Percentiles rank a stretch among this genome's conserved stretches.
These are phyloP conservation scores for Sphaeramia orbicularis DNA, from an alignment of 2,797 vertebrate species.

Conservation along the genomic window DNA sequence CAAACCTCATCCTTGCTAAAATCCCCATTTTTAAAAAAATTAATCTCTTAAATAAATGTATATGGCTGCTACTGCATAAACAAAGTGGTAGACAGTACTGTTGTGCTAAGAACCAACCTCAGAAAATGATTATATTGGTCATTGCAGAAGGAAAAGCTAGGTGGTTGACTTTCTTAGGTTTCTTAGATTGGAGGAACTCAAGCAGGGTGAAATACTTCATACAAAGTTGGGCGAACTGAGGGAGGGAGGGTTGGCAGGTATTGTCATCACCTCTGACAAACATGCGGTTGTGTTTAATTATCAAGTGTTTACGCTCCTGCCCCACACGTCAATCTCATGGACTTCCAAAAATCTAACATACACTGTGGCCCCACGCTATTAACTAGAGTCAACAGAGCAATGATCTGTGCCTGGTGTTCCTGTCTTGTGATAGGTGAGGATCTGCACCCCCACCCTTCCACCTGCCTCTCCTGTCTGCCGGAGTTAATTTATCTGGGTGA, in stretches of 20 bases:
- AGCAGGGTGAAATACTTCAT: conserved; percentile 37
- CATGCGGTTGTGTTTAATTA: conserved; percentile 81
- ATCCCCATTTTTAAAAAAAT: too few species aligned
- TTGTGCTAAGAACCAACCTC: background rate
- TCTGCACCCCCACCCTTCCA: conserved; percentile 71
- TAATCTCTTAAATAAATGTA: background rate
- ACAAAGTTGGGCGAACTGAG: conserved; percentile 50
- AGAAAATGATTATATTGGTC: background rate
- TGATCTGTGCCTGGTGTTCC: conserved; percentile 86
- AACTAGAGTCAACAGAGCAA: conserved; percentile 85
- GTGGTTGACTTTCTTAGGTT: background rate
- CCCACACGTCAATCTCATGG: conserved; percentile 75
- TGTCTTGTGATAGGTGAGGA: conserved; percentile 83
- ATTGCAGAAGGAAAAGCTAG: background rate
- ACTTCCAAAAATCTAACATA: conserved; percentile 80
- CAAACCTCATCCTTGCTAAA: too few species aligned
- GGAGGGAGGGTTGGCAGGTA: conserved; percentile 42
- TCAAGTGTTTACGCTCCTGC: conserved; percentile 79
- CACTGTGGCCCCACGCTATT: conserved; percentile 82
- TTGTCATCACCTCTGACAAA: conserved; percentile 77
- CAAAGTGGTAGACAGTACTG: background rate
- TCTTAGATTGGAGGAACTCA: conserved; percentile 19
- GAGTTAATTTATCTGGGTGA: conserved; percentile 88
- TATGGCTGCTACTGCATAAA: background rate
- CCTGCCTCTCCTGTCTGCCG: conserved; percentile 84